phyloP scores from a whole-genome alignment of 2,888 invertebrate genomes.

The Drosophila affinis region DNA sequence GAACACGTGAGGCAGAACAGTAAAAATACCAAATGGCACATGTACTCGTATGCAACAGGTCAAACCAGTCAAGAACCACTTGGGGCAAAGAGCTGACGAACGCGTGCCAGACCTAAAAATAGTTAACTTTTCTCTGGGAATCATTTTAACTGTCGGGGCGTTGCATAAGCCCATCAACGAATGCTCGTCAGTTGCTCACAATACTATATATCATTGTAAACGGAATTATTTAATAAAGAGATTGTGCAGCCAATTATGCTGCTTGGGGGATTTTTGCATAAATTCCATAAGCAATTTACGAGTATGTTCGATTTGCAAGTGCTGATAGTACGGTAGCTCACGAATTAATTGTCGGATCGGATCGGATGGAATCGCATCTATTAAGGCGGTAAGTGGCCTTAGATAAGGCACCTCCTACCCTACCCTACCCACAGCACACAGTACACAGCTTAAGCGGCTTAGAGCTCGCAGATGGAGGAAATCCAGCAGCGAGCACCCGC shows the following conservation, averaged over 20 bases:
- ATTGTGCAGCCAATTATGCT: constrained; percentile 39
- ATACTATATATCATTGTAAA: constrained; percentile 49
- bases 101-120: constrained; percentile 41
- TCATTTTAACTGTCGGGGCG: not conserved
- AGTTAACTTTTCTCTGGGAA: constrained; percentile 16
- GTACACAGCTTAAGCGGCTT: not conserved
- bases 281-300: constrained; percentile 27
- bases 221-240: constrained; percentile 52
- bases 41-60: constrained; percentile 55
- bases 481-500: constrained; percentile 7
- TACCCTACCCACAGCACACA: constrained; percentile 28
- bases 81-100: constrained; percentile 27
- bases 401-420: constrained; percentile 45
- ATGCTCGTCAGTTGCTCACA: constrained; percentile 13
- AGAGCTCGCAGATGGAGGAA: not conserved
- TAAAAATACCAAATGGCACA: constrained; percentile 61
- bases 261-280: constrained; percentile 17
- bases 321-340: constrained; percentile 68
- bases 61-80: constrained; percentile 49
- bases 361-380: constrained; percentile 54
- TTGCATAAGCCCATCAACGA: constrained; percentile 33
- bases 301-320: constrained; percentile 67
- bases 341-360: constrained; percentile 59
- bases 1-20: constrained; percentile 63
- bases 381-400: constrained; percentile 37